Conservation (phyloP, 2,888 invertebrate genomes). For the Hydroisotoma schaefferi region DNA sequence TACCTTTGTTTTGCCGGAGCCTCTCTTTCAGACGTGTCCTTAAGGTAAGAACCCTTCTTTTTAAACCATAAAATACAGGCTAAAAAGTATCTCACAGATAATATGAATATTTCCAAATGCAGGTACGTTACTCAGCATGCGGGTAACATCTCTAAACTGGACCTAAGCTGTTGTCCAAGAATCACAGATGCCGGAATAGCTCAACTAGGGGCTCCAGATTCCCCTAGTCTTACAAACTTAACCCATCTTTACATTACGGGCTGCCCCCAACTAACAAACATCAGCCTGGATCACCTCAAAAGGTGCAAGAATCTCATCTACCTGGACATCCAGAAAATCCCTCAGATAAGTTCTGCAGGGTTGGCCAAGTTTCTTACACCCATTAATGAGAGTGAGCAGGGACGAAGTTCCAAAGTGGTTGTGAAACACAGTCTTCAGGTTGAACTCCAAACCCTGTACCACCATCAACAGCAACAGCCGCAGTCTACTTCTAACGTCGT, state of each 20-base stretch:
- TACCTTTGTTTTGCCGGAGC: conserved; percentile 78
- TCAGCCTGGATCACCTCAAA: conserved; percentile 67
- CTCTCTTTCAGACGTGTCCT: conserved; percentile 82
- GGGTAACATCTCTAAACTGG: conserved; percentile 69
- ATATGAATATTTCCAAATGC: background rate
- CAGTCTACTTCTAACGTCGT: too few relatives aligned
- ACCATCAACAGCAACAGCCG: too few relatives aligned
- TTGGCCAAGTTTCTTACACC: conserved; percentile 41
- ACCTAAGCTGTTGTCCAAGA: conserved; percentile 80
- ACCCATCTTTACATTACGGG: conserved; percentile 74
- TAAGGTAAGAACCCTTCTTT: conserved; percentile 53
- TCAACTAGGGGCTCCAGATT: conserved; percentile 72
- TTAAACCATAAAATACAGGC: background rate
- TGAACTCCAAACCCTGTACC: too few relatives aligned
- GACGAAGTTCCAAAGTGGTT: conserved; percentile 22
- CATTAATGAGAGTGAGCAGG: conserved; percentile 12
- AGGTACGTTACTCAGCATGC: conserved; percentile 71
- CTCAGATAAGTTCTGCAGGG: conserved; percentile 39
- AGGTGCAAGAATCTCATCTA: conserved; percentile 49
- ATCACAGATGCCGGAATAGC: conserved; percentile 88
- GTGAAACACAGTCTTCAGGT: conserved; percentile 34
- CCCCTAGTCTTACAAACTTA: conserved; percentile 62
- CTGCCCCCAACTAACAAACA: conserved; percentile 74
- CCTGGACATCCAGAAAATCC: conserved; percentile 53
- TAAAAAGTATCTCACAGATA: background rate